Conservation (phyloP, 1,140 invertebrate genomes). For the Neelides sp. region DNA sequence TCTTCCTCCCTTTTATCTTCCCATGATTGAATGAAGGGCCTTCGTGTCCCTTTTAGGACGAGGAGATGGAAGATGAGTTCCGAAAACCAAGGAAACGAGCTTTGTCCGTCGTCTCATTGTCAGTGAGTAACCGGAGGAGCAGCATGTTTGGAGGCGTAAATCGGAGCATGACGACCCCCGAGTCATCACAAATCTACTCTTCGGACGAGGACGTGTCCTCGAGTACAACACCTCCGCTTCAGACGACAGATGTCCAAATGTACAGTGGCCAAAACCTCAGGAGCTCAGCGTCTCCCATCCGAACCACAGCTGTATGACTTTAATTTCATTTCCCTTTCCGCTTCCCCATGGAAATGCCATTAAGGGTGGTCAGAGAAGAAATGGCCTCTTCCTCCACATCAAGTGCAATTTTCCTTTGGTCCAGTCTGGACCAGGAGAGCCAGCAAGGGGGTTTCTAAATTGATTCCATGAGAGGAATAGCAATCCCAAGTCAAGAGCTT, state of each 20-base stretch:
- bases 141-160: constrained; percentile 19
- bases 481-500: too few species aligned
- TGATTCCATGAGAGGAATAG: too few species aligned
- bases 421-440: too few species aligned
- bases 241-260: not conserved
- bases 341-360: not conserved
- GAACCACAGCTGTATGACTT: constrained; percentile 27
- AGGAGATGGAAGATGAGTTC: constrained; percentile 32
- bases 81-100: constrained; percentile 34
- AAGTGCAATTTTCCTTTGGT: too few species aligned
- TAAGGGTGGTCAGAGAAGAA: not conserved
- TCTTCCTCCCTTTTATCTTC: too few species aligned
- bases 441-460: too few species aligned
- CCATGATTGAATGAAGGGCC: too few species aligned
- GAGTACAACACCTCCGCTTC: not conserved
- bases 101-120: constrained; percentile 29
- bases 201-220: constrained; percentile 18
- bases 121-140: constrained; percentile 10
- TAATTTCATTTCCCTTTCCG: constrained; percentile 7
- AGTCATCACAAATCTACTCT: constrained; percentile 21
- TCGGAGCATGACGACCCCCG: constrained; percentile 9
- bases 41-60: constrained; percentile 23
- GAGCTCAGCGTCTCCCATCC: constrained; percentile 19
- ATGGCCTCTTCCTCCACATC: too few species aligned
- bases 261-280: constrained; percentile 1